Evolutionary conservation across 2,797 vertebrate genomes (phyloP), one percentile per base, ranked within the genome.

Genomic region (Poeciliopsis turneri): DNA sequence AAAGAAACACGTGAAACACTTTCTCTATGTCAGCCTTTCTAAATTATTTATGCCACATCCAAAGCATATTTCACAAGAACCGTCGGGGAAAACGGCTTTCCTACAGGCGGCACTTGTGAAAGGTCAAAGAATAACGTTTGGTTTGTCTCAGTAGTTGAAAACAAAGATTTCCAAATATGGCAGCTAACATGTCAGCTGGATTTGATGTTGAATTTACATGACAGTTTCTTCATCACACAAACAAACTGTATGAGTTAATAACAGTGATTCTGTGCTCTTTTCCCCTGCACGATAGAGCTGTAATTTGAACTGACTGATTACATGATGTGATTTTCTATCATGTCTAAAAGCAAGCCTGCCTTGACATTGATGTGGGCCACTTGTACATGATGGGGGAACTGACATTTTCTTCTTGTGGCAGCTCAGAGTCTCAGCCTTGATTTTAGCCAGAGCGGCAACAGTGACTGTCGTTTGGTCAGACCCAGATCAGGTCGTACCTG

Each of bases 401-500:
- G 82, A 39, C 77, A 64, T 81, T 88, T 87, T 84, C 66, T 82
- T 75, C 30, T 74, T 55, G 73, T 86, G 84, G 86, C 77, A 70
- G 79, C 81, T 12, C 71, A 39, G 72, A 80, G 75, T 79, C 45
- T 82, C 79, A 73, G 76, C 79, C 78, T 49, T 80, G 90, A 90
- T 88, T 81, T 78, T 85, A 82, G 81, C 76, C 18, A 68, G 79
- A 72, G 68, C 12, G 81, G 80, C 84, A 86, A 76, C 51, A 0
- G 53, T 4, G 72, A 81, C 74, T 46, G 53, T 53, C 75, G 74
- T 70, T 75, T 55, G 80, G 86, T 82, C 47, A 68, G 77, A 73
- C 82, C 68, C 70, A 28, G 86, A 92, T 88, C 90, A 89, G 89
- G 86, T 89, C 82, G 25, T 85, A 88, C 88, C 84, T 91, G 91